Conservation (phyloP, 2,113 vertebrate genomes). For the Sporophila hypoxantha region DNA sequence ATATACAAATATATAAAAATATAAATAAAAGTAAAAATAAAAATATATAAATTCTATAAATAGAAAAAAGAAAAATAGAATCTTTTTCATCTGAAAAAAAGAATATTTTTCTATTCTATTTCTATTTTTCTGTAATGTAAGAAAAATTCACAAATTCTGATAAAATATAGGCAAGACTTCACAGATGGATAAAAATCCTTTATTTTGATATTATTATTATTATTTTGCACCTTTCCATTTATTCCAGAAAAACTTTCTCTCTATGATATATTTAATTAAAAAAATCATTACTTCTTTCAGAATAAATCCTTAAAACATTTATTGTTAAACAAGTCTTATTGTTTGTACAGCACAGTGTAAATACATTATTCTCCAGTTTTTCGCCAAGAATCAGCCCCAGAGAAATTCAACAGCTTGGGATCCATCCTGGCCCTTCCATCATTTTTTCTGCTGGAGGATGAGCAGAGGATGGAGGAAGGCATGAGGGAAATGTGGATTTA, state of each 20-base stretch:
- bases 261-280: accelerated
- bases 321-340: neutral
- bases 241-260: neutral
- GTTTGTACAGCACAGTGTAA: slow-evolving; percentile 45
- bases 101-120: neutral
- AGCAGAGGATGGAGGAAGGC: neutral
- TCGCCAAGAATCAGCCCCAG: slow-evolving; percentile 16
- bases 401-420: slow-evolving; percentile 41
- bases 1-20: too few relatives aligned
- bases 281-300: neutral
- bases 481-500: neutral
- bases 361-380: slow-evolving; percentile 49
- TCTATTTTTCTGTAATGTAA: neutral
- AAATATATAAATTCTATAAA: too few relatives aligned
- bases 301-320: slow-evolving; percentile 31
- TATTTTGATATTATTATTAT: neutral
- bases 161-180: neutral
- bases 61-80: neutral
- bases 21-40: too few relatives aligned
- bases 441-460: neutral
- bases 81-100: neutral
- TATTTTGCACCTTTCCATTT: neutral
- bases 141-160: neutral
- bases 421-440: neutral
- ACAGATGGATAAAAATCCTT: neutral